phyloP scores from a whole-genome alignment of 2,113 vertebrate genomes.

The Hippocampus guttulatus region DNA sequence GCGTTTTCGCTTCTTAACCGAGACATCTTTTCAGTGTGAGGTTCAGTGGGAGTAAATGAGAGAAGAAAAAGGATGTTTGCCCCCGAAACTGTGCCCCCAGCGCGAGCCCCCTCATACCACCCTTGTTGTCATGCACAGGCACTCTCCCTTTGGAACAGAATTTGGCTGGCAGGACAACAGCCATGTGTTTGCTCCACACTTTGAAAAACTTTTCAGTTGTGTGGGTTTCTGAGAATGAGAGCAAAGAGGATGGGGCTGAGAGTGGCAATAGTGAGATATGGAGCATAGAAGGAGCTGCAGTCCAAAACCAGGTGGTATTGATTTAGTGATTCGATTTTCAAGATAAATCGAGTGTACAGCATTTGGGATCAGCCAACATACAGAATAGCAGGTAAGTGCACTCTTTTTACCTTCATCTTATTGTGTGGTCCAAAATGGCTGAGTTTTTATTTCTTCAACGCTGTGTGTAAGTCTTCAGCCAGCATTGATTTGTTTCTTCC shows the following conservation, averaged over 20 bases:
- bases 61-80: constrained; percentile 44
- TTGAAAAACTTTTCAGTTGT: constrained; percentile 61
- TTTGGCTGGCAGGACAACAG: constrained; percentile 64
- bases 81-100: constrained; percentile 58
- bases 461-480: too few relatives aligned
- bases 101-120: constrained; percentile 63
- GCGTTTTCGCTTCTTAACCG: not conserved
- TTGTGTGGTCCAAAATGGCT: too few relatives aligned
- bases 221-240: constrained; percentile 35
- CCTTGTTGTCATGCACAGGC: constrained; percentile 75
- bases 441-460: too few relatives aligned
- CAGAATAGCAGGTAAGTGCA: constrained; percentile 40
- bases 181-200: constrained; percentile 67
- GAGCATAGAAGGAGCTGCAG: constrained; percentile 27
- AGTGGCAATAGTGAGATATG: constrained; percentile 36
- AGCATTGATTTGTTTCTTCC: too few relatives aligned
- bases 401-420: not conserved
- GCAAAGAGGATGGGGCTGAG: constrained; percentile 10
- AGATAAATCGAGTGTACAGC: constrained; percentile 12
- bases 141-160: constrained; percentile 62
- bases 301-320: constrained; percentile 27
- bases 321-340: constrained; percentile 22
- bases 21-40: not conserved
- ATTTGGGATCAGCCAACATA: constrained; percentile 12
- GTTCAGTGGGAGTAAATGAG: constrained; percentile 5